Evolutionary conservation across 2,888 invertebrate species (phyloP).

Genomic region (Synergus umbraculus): DNA sequence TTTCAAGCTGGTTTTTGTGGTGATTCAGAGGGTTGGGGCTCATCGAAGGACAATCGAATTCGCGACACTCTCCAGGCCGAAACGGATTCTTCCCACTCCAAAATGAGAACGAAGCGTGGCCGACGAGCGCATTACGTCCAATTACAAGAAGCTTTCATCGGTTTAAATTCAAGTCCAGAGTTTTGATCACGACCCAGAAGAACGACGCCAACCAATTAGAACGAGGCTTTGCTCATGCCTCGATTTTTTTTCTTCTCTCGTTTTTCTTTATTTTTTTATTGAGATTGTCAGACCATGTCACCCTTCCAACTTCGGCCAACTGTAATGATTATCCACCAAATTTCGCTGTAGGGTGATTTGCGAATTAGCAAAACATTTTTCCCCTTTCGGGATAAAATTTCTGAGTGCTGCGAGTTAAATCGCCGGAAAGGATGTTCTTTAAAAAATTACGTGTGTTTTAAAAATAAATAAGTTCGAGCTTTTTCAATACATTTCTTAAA

Average conservation of each 20-base stretch:
- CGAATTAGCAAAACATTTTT: slow-evolving; percentile 46
- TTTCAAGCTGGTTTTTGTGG: slow-evolving; percentile 27
- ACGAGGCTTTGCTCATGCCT: slow-evolving; percentile 33
- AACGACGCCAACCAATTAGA: slow-evolving; percentile 61
- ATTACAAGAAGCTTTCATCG: slow-evolving; percentile 68
- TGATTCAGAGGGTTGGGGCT: slow-evolving; percentile 13
- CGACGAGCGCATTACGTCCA: slow-evolving; percentile 56
- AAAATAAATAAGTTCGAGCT: background rate
- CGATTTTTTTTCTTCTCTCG: slow-evolving; percentile 24
- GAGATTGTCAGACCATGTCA: slow-evolving; percentile 41
- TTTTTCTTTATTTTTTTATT: slow-evolving; percentile 32
- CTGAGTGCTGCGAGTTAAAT: slow-evolving; percentile 47
- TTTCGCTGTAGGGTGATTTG: slow-evolving; percentile 22
- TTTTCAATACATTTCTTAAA: background rate
- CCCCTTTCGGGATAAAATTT: slow-evolving; percentile 45
- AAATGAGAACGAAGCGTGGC: slow-evolving; percentile 34
- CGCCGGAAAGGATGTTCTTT: background rate
- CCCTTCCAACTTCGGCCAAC: slow-evolving; percentile 26
- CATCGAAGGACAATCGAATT: slow-evolving; percentile 64
- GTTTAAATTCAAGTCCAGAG: slow-evolving; percentile 62
- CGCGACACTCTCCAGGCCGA: slow-evolving; percentile 55
- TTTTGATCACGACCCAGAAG: slow-evolving; percentile 66
- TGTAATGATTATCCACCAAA: slow-evolving; percentile 35
- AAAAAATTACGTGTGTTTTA: background rate
- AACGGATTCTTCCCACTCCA: slow-evolving; percentile 49